Evolutionary conservation across 2,888 invertebrate genomes (phyloP).

Genomic region (Meloe dianella): DNA sequence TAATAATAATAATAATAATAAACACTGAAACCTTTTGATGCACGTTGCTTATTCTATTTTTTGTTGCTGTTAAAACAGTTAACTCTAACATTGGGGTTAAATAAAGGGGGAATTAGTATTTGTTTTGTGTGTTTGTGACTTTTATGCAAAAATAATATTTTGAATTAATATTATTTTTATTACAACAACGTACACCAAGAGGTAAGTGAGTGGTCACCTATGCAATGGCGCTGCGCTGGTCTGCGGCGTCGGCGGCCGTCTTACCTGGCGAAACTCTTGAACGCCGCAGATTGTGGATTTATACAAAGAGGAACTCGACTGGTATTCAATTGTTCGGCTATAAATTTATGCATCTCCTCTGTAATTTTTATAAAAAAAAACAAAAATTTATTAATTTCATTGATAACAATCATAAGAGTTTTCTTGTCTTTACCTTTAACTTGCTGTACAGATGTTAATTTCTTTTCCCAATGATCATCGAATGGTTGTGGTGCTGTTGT

Average conservation of each 20-base stretch:
- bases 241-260: constrained; percentile 60
- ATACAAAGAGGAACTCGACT: constrained; percentile 98
- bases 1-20: constrained; percentile 38
- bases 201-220: constrained; percentile 59
- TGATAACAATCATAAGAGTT: constrained; percentile 7
- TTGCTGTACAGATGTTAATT: constrained; percentile 89
- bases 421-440: constrained; percentile 92
- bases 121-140: too few species aligned
- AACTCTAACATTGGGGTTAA: not conserved
- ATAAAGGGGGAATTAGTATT: not conserved
- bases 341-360: constrained; percentile 99
- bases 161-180: too few species aligned
- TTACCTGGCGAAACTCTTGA: constrained; percentile 99
- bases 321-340: constrained; percentile 94
- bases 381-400: constrained; percentile 14
- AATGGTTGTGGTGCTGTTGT: constrained; percentile 89
- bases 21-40: constrained; percentile 55
- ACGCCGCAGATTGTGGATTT: constrained; percentile 99
- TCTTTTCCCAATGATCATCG: constrained; percentile 96
- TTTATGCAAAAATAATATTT: too few species aligned
- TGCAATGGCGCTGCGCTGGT: constrained; percentile 62
- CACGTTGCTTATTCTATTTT: constrained; percentile 46
- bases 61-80: constrained; percentile 8
- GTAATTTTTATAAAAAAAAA: constrained; percentile 56
- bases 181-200: constrained; percentile 58